These are phyloP conservation scores for Phaenicophaeus curvirostris DNA, from an alignment of 2,797 vertebrate genomes.

Conservation along the genomic window DNA sequence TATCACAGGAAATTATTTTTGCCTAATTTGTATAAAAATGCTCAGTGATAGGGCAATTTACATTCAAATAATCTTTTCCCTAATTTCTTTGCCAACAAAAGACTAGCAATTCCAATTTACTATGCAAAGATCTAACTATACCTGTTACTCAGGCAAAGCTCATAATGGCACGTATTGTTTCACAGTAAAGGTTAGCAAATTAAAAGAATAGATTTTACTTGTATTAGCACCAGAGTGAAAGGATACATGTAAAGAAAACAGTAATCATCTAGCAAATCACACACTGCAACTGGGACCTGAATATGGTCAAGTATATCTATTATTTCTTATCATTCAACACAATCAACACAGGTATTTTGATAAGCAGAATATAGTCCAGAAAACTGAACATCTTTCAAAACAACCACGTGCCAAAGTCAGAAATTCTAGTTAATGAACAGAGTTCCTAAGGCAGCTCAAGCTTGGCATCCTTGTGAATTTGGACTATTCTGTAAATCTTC, in stretches of 20 bases:
- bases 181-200: background rate
- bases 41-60: background rate
- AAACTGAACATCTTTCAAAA: background rate
- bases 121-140: background rate
- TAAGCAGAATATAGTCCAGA: background rate
- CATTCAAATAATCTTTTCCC: background rate
- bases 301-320: background rate
- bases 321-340: background rate
- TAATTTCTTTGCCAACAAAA: constrained; percentile 1
- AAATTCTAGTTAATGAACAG: background rate
- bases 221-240: background rate
- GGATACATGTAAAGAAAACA: background rate
- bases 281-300: background rate
- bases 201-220: background rate
- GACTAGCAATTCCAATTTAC: background rate
- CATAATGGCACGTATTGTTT: background rate
- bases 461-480: background rate
- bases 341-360: background rate
- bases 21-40: constrained; percentile 1
- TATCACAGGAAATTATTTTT: constrained; percentile 5
- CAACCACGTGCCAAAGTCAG: background rate
- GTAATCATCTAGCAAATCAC: background rate
- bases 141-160: background rate
- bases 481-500: background rate
- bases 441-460: background rate